phyloP scores from a whole-genome alignment of 2,888 invertebrate species.

The Synanthedon myopaeformis region DNA sequence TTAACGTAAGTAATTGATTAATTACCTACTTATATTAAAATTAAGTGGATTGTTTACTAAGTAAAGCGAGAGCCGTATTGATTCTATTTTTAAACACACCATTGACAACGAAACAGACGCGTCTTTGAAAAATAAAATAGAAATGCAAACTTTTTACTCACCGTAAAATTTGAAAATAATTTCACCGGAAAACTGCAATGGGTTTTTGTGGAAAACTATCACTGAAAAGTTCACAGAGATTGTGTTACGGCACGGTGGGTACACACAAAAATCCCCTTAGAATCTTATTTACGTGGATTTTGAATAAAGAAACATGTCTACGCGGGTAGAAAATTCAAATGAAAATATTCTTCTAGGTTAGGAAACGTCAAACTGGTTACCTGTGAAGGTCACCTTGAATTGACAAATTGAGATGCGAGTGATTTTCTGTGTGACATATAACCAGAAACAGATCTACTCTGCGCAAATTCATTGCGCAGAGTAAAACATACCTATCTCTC shows the following conservation, averaged over 20 bases:
- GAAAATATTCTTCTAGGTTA: slow-evolving; percentile 44
- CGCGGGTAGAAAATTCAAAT: slow-evolving; percentile 60
- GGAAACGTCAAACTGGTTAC: slow-evolving; percentile 47
- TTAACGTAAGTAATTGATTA: no score
- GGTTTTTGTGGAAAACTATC: slow-evolving; percentile 21
- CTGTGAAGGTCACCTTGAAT: slow-evolving; percentile 61
- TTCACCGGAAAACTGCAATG: slow-evolving; percentile 9
- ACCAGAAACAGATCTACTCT: no score
- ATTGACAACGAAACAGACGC: slow-evolving; percentile 10
- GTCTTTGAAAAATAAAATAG: slow-evolving; percentile 17
- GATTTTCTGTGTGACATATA: no score
- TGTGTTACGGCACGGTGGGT: slow-evolving; percentile 22
- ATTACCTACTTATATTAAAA: no score
- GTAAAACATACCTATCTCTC: no score
- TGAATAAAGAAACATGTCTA: slow-evolving; percentile 38
- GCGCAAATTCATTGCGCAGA: no score
- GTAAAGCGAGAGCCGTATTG: not conserved
- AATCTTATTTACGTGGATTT: slow-evolving; percentile 33
- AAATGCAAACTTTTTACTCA: slow-evolving; percentile 28
- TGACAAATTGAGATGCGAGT: slow-evolving; percentile 24
- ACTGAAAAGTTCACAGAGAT: slow-evolving; percentile 40
- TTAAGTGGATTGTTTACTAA: not conserved
- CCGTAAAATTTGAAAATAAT: slow-evolving; percentile 16
- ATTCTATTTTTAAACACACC: slow-evolving; percentile 37
- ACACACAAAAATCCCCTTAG: slow-evolving; percentile 21